These are phyloP conservation scores for Leucophenga maculata DNA, from an alignment of 2,888 invertebrate species.

Conservation along the genomic window DNA sequence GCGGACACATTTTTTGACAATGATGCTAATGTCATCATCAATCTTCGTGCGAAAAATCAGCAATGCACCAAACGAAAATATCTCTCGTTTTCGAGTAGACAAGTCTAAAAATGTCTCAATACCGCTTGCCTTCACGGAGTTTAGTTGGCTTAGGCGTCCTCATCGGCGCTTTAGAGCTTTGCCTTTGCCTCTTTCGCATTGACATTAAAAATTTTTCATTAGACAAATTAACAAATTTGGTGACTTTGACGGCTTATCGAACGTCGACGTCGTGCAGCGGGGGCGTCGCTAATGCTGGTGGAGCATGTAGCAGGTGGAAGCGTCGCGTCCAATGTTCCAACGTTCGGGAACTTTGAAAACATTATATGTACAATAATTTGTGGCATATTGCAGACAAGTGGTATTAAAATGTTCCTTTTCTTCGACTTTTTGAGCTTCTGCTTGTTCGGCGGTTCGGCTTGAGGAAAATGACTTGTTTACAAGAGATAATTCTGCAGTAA, in stretches of 20 bases:
- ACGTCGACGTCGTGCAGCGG: not conserved
- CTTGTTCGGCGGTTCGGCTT: conserved; percentile 14
- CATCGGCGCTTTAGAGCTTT: conserved; percentile 37
- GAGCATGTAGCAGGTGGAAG: conserved; percentile 5
- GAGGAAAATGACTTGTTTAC: conserved; percentile 69
- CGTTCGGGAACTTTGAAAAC: not conserved
- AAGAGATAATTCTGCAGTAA: conserved; percentile 67
- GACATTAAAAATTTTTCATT: conserved; percentile 57
- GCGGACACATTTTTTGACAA: conserved; percentile 56
- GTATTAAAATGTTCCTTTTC: conserved; percentile 55
- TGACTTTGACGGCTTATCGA: conserved; percentile 40
- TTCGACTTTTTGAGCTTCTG: not conserved
- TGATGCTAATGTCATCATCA: conserved; percentile 72
- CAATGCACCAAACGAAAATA: conserved; percentile 31
- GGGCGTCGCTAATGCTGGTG: not conserved
- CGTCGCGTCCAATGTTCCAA: not conserved
- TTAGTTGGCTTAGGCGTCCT: conserved; percentile 19
- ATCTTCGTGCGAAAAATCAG: conserved; percentile 60
- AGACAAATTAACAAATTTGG: conserved; percentile 64
- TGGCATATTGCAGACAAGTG: conserved; percentile 54
- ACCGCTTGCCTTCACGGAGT: conserved; percentile 17
- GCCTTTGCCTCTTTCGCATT: not conserved
- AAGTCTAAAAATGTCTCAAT: conserved; percentile 48
- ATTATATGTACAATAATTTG: not conserved
- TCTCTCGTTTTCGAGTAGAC: conserved; percentile 6